These are phyloP conservation scores for Cerceris rybyensis DNA, from an alignment of 2,888 invertebrate species.

Conservation along the genomic window DNA sequence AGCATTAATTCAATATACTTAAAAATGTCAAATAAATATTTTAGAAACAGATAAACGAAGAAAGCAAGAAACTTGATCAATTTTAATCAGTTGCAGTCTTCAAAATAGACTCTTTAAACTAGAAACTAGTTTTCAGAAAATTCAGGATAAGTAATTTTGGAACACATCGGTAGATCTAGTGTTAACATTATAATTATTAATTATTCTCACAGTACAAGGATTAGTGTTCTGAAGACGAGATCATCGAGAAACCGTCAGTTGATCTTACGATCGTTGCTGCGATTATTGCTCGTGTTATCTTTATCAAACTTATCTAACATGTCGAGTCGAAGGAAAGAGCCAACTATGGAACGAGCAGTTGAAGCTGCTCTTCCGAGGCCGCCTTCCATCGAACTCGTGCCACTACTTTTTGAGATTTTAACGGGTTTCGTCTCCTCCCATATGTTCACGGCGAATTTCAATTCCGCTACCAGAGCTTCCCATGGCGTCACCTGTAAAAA, in stretches of 20 bases:
- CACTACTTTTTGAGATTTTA: slow-evolving; percentile 71
- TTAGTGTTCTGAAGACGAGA: not conserved
- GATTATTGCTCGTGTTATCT: slow-evolving; percentile 68
- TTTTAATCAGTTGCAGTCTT: too few relatives aligned
- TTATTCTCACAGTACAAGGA: too few relatives aligned
- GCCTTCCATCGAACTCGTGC: slow-evolving; percentile 62
- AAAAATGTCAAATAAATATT: too few relatives aligned
- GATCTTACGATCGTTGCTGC: slow-evolving; percentile 66
- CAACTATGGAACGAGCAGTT: slow-evolving; percentile 73
- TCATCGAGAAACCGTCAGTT: slow-evolving; percentile 38
- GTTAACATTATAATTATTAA: too few relatives aligned
- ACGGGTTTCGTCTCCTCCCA: slow-evolving; percentile 90
- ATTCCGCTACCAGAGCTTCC: slow-evolving; percentile 88
- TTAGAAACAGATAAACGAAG: too few relatives aligned
- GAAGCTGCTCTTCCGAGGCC: slow-evolving; percentile 71
- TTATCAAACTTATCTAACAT: slow-evolving; percentile 75
- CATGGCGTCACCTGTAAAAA: slow-evolving; percentile 85
- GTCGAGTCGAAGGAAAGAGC: slow-evolving; percentile 76
- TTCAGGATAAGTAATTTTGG: too few relatives aligned
- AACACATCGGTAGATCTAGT: too few relatives aligned
- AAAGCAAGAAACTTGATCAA: too few relatives aligned
- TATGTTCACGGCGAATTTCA: slow-evolving; percentile 88
- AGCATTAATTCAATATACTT: too few relatives aligned
- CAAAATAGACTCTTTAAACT: too few relatives aligned
- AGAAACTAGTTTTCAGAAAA: too few relatives aligned